A percentile compares a stretch with the other conserved stretches of the same genome.
Conservation (phyloP, 2,113 vertebrate species). For the Corapipo altera region DNA sequence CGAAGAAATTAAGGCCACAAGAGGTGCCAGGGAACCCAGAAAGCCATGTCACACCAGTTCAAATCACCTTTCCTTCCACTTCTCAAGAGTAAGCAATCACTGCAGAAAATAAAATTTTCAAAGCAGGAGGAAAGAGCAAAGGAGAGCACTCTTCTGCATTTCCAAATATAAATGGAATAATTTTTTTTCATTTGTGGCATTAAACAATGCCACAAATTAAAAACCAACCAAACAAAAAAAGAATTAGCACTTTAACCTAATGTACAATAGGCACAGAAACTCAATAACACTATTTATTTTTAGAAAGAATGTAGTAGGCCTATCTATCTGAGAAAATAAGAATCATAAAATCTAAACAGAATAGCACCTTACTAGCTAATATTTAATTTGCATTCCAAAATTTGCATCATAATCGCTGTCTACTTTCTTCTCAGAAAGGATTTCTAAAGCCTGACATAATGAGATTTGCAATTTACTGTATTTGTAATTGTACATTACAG, state of each 20-base stretch:
- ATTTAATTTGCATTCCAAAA: background rate
- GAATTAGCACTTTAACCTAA: background rate
- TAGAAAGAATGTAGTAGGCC: background rate
- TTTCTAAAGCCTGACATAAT: background rate
- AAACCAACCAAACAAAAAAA: background rate
- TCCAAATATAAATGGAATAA: background rate
- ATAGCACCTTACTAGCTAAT: background rate
- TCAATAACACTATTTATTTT: background rate
- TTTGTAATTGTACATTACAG: background rate
- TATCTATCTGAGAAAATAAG: background rate
- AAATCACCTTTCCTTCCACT: background rate
- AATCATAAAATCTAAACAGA: slow-evolving; percentile 12
- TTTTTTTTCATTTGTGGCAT: background rate
- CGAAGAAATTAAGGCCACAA: background rate
- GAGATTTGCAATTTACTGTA: slow-evolving; percentile 21
- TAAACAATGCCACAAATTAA: background rate
- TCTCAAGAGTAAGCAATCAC: background rate
- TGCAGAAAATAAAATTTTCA: background rate
- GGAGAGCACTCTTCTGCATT: background rate
- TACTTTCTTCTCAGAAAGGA: background rate
- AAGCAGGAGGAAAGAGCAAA: background rate
- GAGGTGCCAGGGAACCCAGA: background rate
- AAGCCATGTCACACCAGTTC: background rate
- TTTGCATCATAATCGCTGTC: slow-evolving; percentile 23
- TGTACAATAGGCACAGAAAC: background rate